Evolutionary conservation across 2,797 vertebrate genomes (phyloP), one percentile per base, ranked within the genome.

Genomic region (Spinus olivaceus): DNA sequence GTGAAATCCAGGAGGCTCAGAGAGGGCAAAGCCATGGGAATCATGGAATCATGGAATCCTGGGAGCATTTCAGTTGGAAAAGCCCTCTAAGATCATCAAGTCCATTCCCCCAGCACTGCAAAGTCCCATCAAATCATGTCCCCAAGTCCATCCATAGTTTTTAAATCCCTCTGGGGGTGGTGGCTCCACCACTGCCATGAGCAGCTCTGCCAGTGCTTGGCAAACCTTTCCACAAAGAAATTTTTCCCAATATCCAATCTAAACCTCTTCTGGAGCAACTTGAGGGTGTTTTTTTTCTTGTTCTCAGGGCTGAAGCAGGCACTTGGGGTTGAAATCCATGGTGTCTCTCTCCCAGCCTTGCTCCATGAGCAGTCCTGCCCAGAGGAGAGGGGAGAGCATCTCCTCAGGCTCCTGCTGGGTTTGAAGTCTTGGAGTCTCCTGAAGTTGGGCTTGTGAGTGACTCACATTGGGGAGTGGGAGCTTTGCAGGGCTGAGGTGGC

Each of bases 121-220:
- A 42, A 42, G 35, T 74, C 7, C 30, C 41, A 73, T 33, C 22
- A 11, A 63, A 49, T 42, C 22, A 5, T 9, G 9, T 67, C 7
- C 42, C 56, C 32, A 30, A 0, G 35, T 37, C 27, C 2, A 1
- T 70, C 37, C 21, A 10, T 0, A 3, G 14, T 4, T 49, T 76
- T 70, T 8, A 19, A 70, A n/a, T n/a, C n/a, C 49, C 42, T 30
- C 49, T 33, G 25, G 60, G 60, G 16, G 8, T 15, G 37, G 51
- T 7, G 51, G 8, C 39, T 39, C 60, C 63, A 56, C 9, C 41
- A 56, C 63, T 61, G 63, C 32, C 35, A 10, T 42, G 41, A 30
- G 69, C 47, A 41, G 25, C 30, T 60, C 47, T 47, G 18, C 41
- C 54, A 20, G 35, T 4, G 41, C 49, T 74, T 35, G 63, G 8